Conservation (phyloP, 30 jellyfish, hydroid and myxozoan species). For the Kudoa iwatai region DNA sequence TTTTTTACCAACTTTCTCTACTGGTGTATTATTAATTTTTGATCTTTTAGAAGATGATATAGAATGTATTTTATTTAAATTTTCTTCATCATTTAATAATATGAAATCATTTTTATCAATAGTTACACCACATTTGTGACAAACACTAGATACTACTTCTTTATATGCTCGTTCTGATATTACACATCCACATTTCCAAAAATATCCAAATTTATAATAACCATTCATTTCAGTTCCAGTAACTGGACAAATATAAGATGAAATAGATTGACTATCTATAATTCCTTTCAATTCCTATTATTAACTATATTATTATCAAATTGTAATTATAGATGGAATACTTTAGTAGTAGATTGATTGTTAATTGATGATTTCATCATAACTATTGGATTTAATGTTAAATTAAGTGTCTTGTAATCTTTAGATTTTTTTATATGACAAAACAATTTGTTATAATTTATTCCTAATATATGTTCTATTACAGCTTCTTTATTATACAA, state of each 20-base stretch:
- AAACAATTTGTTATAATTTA: too few species aligned
- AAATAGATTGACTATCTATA: too few species aligned
- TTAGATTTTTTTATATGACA: slow-evolving; percentile 30
- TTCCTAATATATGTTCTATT: slow-evolving; percentile 36
- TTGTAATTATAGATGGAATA: too few species aligned
- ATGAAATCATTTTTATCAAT: slow-evolving; percentile 13
- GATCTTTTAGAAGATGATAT: too few species aligned
- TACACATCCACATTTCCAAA: slow-evolving; percentile 97
- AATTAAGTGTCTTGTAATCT: slow-evolving; percentile 37
- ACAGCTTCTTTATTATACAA: slow-evolving; percentile 81
- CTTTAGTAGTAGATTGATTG: slow-evolving; percentile 34
- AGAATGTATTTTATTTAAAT: too few species aligned
- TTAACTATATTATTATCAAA: too few species aligned
- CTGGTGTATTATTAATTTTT: too few species aligned
- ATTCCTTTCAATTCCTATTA: too few species aligned
- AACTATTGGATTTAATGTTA: slow-evolving; percentile 21
- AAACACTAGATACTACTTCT: slow-evolving; percentile 30
- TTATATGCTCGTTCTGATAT: slow-evolving; percentile 65
- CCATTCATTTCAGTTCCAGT: slow-evolving; percentile 98
- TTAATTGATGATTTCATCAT: slow-evolving; percentile 10
- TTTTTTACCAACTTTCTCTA: too few species aligned
- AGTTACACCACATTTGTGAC: slow-evolving; percentile 43
- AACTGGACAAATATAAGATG: slow-evolving; percentile 57
- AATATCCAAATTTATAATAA: slow-evolving; percentile 21
- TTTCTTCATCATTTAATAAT: slow-evolving; percentile 12